Evolutionary conservation across 1,140 invertebrate species (phyloP).

Genomic region (Muscidifurax raptorellus): DNA sequence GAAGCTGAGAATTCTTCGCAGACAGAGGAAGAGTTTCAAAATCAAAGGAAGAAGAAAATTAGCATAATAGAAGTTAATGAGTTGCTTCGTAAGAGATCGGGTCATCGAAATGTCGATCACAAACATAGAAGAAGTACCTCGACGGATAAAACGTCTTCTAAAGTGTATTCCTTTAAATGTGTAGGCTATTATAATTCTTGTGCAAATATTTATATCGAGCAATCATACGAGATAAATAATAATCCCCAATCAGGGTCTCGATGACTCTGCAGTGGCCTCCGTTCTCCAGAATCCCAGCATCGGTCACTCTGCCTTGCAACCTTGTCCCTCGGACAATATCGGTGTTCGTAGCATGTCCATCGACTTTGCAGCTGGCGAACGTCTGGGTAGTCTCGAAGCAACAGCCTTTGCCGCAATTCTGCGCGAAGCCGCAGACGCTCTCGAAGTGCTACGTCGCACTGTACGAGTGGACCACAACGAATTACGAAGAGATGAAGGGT

Average conservation of each 20-base stretch:
- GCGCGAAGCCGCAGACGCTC: not conserved
- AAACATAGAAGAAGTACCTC: not conserved
- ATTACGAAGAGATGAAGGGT: not conserved
- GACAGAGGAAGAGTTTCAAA: not conserved
- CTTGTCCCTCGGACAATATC: constrained; percentile 54
- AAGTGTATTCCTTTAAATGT: not conserved
- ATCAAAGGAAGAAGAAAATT: constrained; percentile 21
- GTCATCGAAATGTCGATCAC: not conserved
- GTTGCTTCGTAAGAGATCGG: not conserved
- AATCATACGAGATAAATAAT: too few species aligned
- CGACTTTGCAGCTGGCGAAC: constrained; percentile 44
- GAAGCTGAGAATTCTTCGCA: not conserved
- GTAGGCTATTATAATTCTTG: not conserved
- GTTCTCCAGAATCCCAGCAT: not conserved
- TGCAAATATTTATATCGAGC: not conserved
- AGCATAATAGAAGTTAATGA: constrained; percentile 4
- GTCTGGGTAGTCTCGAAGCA: constrained; percentile 55
- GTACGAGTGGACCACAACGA: not conserved
- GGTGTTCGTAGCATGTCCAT: constrained; percentile 54
- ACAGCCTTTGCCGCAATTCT: not conserved
- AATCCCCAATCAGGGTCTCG: not conserved
- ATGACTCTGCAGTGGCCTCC: not conserved
- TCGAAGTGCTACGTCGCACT: not conserved
- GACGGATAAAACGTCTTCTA: not conserved
- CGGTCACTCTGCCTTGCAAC: not conserved